Conservation (phyloP, 1,140 invertebrate genomes). For the Globodera rostochiensis region DNA sequence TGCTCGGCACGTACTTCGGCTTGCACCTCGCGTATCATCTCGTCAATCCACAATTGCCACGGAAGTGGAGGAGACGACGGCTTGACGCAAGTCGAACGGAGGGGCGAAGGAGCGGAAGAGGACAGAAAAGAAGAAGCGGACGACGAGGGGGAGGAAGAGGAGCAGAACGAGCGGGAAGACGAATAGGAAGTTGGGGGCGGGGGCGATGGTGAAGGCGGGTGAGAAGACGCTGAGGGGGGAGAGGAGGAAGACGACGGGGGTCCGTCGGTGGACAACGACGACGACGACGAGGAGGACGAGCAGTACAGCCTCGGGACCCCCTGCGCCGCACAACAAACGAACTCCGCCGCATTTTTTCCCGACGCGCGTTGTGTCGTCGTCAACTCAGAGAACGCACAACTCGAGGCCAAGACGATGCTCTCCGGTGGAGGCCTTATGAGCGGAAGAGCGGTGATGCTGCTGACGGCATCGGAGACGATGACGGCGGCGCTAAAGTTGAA, state of each 20-base stretch:
- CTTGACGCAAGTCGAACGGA: neutral
- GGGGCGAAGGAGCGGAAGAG: neutral
- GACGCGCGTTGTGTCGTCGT: neutral
- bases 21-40: slow-evolving; percentile 40
- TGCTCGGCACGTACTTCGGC: slow-evolving; percentile 41
- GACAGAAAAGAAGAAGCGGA: neutral
- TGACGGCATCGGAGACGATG: neutral
- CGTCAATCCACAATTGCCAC: slow-evolving; percentile 48
- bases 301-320: neutral
- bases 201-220: neutral
- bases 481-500: neutral
- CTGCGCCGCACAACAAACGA: slow-evolving; percentile 2
- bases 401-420: neutral
- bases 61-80: neutral
- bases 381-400: slow-evolving; percentile 2
- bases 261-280: neutral
- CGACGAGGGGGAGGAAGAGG: neutral
- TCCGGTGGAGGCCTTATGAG: slow-evolving; percentile 10
- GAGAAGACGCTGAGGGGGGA: neutral
- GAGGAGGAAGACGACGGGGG: neutral
- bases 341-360: neutral
- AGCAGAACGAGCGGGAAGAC: neutral
- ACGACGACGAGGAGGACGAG: neutral
- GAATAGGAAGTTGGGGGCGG: neutral
- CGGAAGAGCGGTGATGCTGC: neutral